phyloP scores from a whole-genome alignment of 2,113 vertebrate species.

The Genyomyrus donnyi region DNA sequence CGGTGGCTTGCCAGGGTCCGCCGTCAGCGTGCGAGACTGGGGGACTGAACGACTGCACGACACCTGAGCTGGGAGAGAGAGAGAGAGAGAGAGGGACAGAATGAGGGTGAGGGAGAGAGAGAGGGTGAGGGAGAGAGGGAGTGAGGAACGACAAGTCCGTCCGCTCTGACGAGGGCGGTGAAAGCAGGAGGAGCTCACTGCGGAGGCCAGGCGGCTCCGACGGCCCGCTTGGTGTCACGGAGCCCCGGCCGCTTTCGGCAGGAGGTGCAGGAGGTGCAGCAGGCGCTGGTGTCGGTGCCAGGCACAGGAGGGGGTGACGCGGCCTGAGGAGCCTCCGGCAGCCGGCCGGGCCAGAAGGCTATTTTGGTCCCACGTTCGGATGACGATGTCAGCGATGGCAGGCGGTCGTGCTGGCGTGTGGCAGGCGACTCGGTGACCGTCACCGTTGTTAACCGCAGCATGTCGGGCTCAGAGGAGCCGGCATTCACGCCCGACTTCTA shows the following conservation, averaged over 20 bases:
- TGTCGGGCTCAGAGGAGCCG: conserved; percentile 59
- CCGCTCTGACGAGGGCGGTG: conserved; percentile 7
- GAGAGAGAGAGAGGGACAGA: neutral
- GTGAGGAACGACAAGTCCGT: neutral
- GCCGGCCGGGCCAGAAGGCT: conserved; percentile 39
- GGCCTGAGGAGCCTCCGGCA: neutral
- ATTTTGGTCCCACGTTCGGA: conserved; percentile 60
- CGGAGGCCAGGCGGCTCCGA: neutral
- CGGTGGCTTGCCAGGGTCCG: neutral
- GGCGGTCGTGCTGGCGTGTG: conserved; percentile 42
- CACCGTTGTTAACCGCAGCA: conserved; percentile 42
- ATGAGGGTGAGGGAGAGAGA: neutral
- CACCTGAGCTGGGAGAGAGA: neutral
- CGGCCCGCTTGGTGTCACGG: neutral
- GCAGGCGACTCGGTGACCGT: conserved; percentile 46
- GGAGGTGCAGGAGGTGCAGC: neutral
- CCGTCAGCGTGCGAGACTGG: neutral
- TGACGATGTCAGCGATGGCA: conserved; percentile 53
- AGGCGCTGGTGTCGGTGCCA: neutral
- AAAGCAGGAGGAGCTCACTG: neutral
- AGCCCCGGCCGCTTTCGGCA: neutral
- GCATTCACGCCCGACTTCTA: conserved; percentile 65
- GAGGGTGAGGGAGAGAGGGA: neutral
- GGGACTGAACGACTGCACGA: neutral
- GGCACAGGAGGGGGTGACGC: neutral